Evolutionary conservation across 2,797 vertebrate species (phyloP).

Genomic region (Hoplostethus mediterraneus): DNA sequence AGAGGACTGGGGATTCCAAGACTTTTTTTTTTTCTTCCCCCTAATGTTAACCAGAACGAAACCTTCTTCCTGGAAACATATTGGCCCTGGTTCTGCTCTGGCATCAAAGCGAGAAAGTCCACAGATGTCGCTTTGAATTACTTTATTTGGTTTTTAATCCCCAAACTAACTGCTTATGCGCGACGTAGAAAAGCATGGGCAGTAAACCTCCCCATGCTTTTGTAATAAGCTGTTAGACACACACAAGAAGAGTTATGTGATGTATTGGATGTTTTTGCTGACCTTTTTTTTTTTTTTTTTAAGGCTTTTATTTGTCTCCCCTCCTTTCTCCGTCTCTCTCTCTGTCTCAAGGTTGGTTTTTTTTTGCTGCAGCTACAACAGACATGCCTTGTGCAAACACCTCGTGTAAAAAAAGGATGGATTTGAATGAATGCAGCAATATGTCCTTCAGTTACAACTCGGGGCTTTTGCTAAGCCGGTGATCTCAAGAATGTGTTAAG

Average conservation of each 20-base stretch:
- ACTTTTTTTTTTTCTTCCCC: conserved; percentile 28
- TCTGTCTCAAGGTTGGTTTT: not conserved
- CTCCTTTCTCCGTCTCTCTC: not conserved
- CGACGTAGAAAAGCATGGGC: not conserved
- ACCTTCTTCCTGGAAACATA: conserved; percentile 43
- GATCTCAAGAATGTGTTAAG: not conserved
- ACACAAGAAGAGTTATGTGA: not conserved
- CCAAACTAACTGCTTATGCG: conserved; percentile 4
- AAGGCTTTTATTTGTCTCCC: not conserved
- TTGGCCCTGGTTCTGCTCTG: conserved; percentile 12
- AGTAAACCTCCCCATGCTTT: not conserved
- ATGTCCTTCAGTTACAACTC: conserved; percentile 1
- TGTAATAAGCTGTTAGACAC: not conserved
- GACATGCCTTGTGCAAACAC: not conserved
- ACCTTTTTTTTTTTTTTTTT: not conserved
- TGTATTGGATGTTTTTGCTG: not conserved
- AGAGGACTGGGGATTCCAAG: conserved; percentile 14
- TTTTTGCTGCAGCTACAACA: not conserved
- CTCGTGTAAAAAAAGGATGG: not conserved
- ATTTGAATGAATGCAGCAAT: not conserved
- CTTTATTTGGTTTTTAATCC: conserved; percentile 9
- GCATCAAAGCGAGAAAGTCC: conserved; percentile 5
- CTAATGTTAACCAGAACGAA: conserved; percentile 31
- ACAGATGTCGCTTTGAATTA: conserved; percentile 20
- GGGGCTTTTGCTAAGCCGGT: not conserved